Evolutionary conservation across 2,797 vertebrate species (phyloP).

Genomic region (Melanotaenia maccullochi): DNA sequence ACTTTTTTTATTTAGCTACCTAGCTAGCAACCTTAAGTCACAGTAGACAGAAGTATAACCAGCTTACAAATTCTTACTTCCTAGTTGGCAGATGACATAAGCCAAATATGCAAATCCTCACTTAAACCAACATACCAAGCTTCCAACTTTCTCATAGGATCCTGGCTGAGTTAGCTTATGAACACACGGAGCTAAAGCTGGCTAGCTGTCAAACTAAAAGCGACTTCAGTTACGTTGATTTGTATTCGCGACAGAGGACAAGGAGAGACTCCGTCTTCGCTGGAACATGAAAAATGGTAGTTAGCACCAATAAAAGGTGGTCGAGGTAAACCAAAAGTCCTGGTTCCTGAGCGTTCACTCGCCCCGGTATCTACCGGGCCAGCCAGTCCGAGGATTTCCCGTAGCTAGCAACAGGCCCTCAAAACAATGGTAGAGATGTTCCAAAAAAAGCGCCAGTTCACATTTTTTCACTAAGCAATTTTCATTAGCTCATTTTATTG

Average conservation of each 20-base stretch:
- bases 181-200: slow-evolving; percentile 63
- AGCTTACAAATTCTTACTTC: slow-evolving; percentile 1
- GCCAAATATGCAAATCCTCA: slow-evolving; percentile 11
- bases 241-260: slow-evolving; percentile 15
- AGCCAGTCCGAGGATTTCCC: slow-evolving; percentile 75
- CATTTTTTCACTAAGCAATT: neutral
- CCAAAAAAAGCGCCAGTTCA: neutral
- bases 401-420: slow-evolving; percentile 80
- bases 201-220: slow-evolving; percentile 47
- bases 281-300: neutral
- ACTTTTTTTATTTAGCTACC: slow-evolving; percentile 18
- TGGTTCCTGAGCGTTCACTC: slow-evolving; percentile 38
- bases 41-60: neutral
- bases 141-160: slow-evolving; percentile 25
- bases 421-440: slow-evolving; percentile 58
- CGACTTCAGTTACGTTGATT: slow-evolving; percentile 1
- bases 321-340: slow-evolving; percentile 24
- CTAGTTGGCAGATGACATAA: neutral
- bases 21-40: slow-evolving; percentile 42
- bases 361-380: slow-evolving; percentile 61
- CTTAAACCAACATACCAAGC: slow-evolving; percentile 6
- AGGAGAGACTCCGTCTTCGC: slow-evolving; percentile 3
- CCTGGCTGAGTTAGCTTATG: slow-evolving; percentile 55
- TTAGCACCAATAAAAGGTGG: neutral
- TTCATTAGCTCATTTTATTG: neutral